These are phyloP conservation scores for Drosophila seguyi DNA, from an alignment of 1,140 invertebrate species.

Conservation along the genomic window DNA sequence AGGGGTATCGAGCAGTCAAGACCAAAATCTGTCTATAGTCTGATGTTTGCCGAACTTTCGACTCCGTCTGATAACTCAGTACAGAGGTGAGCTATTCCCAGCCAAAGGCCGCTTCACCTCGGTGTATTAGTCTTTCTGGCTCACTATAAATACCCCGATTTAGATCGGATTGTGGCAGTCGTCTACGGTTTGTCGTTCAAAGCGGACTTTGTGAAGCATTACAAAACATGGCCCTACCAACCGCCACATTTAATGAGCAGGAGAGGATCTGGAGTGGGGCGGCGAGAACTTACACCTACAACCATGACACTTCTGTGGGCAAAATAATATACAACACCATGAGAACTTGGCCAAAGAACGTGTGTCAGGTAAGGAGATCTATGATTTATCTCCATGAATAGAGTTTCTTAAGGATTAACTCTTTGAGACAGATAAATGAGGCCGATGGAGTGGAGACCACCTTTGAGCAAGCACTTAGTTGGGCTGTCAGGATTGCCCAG, in stretches of 20 bases:
- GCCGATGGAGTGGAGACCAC: slow-evolving; percentile 61
- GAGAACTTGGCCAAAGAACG: slow-evolving; percentile 67
- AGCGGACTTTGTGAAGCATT: background rate
- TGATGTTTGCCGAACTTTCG: slow-evolving; percentile 6
- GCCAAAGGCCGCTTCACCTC: background rate
- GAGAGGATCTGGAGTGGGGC: slow-evolving; percentile 70
- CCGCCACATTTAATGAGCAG: slow-evolving; percentile 38
- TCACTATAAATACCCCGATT: slow-evolving; percentile 1
- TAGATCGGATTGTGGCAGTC: slow-evolving; percentile 1
- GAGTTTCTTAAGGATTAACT: too few species aligned
- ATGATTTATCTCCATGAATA: background rate
- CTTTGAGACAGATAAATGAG: slow-evolving; percentile 49
- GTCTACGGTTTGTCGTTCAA: background rate
- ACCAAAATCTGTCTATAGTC: background rate
- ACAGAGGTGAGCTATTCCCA: background rate
- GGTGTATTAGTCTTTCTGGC: background rate
- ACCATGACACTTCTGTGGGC: slow-evolving; percentile 59
- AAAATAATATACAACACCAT: slow-evolving; percentile 62
- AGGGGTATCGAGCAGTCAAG: background rate
- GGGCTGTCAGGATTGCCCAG: slow-evolving; percentile 70
- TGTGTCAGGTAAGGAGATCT: slow-evolving; percentile 53
- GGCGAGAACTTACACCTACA: slow-evolving; percentile 46
- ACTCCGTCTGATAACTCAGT: slow-evolving; percentile 4
- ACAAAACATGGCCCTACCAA: slow-evolving; percentile 1
- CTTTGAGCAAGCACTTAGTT: slow-evolving; percentile 52